phyloP scores from a whole-genome alignment of 2,113 vertebrate species.

The Cephalopterus ornatus region DNA sequence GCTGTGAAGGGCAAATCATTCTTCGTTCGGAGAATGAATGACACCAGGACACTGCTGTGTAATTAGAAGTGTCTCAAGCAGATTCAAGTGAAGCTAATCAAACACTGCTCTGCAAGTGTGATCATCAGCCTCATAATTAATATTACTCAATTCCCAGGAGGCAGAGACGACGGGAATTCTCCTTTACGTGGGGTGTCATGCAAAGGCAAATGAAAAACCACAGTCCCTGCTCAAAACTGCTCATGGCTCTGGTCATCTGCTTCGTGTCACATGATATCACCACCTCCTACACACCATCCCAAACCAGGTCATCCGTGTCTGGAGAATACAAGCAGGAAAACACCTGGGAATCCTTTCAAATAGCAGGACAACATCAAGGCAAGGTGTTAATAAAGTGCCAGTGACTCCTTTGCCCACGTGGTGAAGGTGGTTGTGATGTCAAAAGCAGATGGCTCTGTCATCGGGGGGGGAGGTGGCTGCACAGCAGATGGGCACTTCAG shows the following conservation, averaged over 20 bases:
- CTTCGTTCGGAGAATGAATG: neutral
- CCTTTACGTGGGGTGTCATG: neutral
- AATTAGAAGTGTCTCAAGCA: conserved; percentile 34
- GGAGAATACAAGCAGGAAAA: fast-evolving
- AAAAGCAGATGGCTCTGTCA: conserved; percentile 44
- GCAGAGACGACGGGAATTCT: neutral
- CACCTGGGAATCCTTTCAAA: neutral
- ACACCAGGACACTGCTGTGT: neutral
- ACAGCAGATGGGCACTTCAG: conserved; percentile 57
- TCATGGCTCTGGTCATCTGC: neutral
- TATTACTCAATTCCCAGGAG: neutral
- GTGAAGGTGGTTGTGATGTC: neutral
- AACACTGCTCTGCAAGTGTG: neutral
- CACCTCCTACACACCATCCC: neutral
- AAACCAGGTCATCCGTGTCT: neutral
- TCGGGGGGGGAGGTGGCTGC: conserved; percentile 22
- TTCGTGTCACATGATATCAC: neutral
- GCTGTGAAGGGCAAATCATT: neutral
- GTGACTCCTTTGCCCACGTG: neutral
- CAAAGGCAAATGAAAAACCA: neutral
- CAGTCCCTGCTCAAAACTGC: neutral
- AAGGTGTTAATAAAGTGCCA: neutral
- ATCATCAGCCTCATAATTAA: conserved; percentile 22
- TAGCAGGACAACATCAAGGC: neutral
- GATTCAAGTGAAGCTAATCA: conserved; percentile 44